Evolutionary conservation across 2,797 vertebrate species (phyloP), one percentile per base, ranked within the genome.

Genomic region (Phalanger gymnotis): DNA sequence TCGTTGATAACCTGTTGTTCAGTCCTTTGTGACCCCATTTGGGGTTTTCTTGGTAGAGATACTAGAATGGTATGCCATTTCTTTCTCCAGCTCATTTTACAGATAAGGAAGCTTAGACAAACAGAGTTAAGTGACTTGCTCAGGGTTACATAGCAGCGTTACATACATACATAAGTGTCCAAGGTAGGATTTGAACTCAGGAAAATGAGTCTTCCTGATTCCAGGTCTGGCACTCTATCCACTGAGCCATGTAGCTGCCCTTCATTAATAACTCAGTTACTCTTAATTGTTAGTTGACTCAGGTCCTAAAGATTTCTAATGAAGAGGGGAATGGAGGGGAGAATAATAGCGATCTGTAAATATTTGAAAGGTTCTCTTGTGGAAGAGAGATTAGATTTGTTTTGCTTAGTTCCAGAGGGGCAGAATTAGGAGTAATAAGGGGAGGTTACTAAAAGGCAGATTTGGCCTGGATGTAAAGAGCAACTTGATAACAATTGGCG

Each of bases 281-380:
- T 95, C 73, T 91, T 90, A 90, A 51, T 93, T 95, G 5, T 92
- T 57, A 55, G 94, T 95, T 94, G 56, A 90, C 40, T 92, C 40
- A 94, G 51, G 53, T 96, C 27, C 52, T 96, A 12, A 91, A 94
- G 94, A 66, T 87, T 56, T 54, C 51, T 96, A 55, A 58, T 87
- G 30, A 96, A 92, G n/a, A 81, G 40, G 40, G 40, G 7, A 51
- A 51, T 87, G 40, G 40, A 51, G 11, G 9, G 40, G 40, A 87
- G 22, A 87, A 51, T 87, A 81, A 47, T 81, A 87, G 25, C 40
- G 47, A 11, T 87, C 40, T 11, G 16, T 25, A 47, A 81, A 25
- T 47, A 47, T 47, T 81, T 47, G n/a, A 81, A 81, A 81, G 66
- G n/a, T 30, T 47, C 16, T 81, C n/a, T 81, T 47, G 9, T 87